Percentiles rank a stretch among this genome's conserved stretches.
Evolutionary conservation across 2,113 vertebrate genomes (phyloP).

Genomic region (Crotalus tigris): DNA sequence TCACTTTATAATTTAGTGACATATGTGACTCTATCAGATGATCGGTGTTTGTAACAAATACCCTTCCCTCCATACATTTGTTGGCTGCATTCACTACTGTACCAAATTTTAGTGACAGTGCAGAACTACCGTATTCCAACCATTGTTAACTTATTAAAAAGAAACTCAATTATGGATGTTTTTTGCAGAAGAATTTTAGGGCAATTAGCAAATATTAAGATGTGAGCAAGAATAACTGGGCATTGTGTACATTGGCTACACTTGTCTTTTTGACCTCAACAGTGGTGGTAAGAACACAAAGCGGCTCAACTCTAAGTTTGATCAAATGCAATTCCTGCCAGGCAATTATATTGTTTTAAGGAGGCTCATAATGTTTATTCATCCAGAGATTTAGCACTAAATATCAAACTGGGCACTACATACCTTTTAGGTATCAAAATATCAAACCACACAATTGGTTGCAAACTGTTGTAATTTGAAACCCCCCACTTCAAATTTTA

Average conservation of each 20-base stretch:
- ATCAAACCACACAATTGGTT: constrained; percentile 15
- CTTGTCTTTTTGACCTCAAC: neutral
- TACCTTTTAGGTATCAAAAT: neutral
- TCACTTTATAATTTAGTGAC: neutral
- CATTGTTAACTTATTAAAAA: neutral
- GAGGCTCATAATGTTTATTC: neutral
- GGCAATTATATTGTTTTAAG: neutral
- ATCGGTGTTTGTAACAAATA: neutral
- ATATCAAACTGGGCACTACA: neutral
- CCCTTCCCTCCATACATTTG: neutral
- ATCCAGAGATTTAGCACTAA: neutral
- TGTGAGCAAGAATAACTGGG: neutral
- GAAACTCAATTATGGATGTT: neutral
- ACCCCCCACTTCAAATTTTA: constrained; percentile 37
- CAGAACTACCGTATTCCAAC: neutral
- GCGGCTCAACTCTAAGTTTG: neutral
- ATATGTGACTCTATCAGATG: neutral
- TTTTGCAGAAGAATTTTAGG: neutral
- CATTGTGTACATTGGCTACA: neutral
- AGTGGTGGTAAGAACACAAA: neutral
- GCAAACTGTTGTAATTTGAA: constrained; percentile 26
- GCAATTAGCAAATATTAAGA: neutral
- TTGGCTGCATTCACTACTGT: neutral
- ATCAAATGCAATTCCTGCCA: neutral
- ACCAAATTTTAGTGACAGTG: neutral